These are phyloP conservation scores for Serripes groenlandicus DNA, from an alignment of 2,888 invertebrate species.

Conservation along the genomic window DNA sequence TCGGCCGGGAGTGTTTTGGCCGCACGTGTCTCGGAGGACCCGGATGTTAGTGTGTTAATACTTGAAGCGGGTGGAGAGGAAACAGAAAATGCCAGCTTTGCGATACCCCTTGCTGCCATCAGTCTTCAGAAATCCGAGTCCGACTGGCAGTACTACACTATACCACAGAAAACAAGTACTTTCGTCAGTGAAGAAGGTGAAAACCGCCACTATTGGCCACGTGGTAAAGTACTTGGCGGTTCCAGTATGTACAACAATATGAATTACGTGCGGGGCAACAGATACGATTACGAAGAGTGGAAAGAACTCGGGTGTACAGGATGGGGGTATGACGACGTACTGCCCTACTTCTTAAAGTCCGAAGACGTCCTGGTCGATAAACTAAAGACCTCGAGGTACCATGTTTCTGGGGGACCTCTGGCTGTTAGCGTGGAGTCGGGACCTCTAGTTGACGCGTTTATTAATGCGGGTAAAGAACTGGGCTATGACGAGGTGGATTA, in stretches of 20 bases:
- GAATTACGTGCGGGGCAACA: constrained; percentile 25
- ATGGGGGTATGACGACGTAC: constrained; percentile 40
- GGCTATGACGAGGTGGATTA: constrained; percentile 41
- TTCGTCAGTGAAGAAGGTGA: no score
- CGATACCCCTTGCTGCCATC: constrained; percentile 83
- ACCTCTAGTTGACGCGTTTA: constrained; percentile 1
- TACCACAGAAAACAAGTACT: no score
- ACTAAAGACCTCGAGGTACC: neutral
- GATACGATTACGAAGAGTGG: constrained; percentile 36
- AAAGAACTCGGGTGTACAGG: constrained; percentile 22
- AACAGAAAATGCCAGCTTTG: constrained; percentile 84
- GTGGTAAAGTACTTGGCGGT: constrained; percentile 20
- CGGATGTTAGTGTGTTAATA: constrained; percentile 79
- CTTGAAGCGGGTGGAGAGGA: constrained; percentile 87
- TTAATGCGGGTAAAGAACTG: constrained; percentile 20
- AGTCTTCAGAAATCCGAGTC: neutral
- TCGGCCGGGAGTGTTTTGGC: constrained; percentile 87
- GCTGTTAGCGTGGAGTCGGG: neutral
- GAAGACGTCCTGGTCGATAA: constrained; percentile 23
- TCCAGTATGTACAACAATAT: constrained; percentile 7
- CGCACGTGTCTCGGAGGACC: constrained; percentile 85
- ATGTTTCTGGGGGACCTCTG: constrained; percentile 23
- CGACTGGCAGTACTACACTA: constrained; percentile 20
- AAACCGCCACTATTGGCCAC: neutral
- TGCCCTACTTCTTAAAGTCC: constrained; percentile 42